Evolutionary conservation across 1,140 invertebrate species (phyloP).

Genomic region (Drosophila melanica): DNA sequence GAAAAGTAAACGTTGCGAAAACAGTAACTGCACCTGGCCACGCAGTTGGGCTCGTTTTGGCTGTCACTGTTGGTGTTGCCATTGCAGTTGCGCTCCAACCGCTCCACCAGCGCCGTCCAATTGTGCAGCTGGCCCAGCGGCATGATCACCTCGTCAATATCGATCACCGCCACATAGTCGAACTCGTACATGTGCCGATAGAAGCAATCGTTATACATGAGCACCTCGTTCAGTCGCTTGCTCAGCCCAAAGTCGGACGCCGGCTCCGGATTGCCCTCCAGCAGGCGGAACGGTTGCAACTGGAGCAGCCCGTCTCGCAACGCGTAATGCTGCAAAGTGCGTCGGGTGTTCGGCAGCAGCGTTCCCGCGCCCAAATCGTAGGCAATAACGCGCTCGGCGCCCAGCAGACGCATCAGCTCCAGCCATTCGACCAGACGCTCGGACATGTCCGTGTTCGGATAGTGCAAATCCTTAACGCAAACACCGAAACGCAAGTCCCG

Average conservation of each 20-base stretch:
- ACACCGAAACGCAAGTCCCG: slow-evolving; percentile 90
- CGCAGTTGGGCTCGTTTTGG: not conserved
- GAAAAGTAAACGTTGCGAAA: slow-evolving; percentile 96
- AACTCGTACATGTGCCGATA: slow-evolving; percentile 96
- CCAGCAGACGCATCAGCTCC: slow-evolving; percentile 92
- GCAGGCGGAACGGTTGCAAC: slow-evolving; percentile 91
- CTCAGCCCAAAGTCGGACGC: slow-evolving; percentile 91
- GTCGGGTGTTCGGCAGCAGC: slow-evolving; percentile 15
- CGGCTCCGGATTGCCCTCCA: slow-evolving; percentile 87
- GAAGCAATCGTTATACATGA: slow-evolving; percentile 97
- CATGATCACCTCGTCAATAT: slow-evolving; percentile 97
- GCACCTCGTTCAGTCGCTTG: slow-evolving; percentile 94
- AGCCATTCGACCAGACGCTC: slow-evolving; percentile 96
- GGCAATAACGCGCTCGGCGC: slow-evolving; percentile 94
- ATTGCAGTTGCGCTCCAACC: slow-evolving; percentile 13
- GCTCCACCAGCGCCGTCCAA: slow-evolving; percentile 40
- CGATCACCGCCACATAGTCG: slow-evolving; percentile 93
- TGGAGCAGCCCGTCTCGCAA: slow-evolving; percentile 88
- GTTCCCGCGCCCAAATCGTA: slow-evolving; percentile 88
- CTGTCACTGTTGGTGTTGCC: slow-evolving; percentile 7
- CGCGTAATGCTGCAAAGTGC: slow-evolving; percentile 85
- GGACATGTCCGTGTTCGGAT: slow-evolving; percentile 93
- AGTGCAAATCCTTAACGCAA: slow-evolving; percentile 95
- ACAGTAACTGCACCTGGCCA: slow-evolving; percentile 89
- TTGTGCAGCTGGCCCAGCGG: slow-evolving; percentile 83